phyloP scores from a whole-genome alignment of 2,888 invertebrate species.

The Epinotia nisella region DNA sequence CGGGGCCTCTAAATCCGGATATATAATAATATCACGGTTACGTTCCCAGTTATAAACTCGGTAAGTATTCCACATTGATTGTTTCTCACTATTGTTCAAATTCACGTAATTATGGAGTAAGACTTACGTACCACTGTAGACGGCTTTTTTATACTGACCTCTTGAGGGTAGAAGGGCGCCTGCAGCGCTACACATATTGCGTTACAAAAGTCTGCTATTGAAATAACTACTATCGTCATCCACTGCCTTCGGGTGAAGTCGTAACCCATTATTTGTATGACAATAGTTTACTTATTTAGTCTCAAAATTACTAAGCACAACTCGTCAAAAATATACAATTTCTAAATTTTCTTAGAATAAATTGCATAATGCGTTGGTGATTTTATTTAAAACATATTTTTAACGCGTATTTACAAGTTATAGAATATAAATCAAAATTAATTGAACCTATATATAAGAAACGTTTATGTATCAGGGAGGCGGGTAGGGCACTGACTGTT shows the following conservation, averaged over 20 bases:
- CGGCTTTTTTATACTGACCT: constrained; percentile 83
- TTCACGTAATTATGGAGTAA: neutral
- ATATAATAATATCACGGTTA: no score
- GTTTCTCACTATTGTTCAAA: no score
- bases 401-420: neutral
- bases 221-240: constrained; percentile 90
- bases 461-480: constrained; percentile 45
- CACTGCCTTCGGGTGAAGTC: constrained; percentile 90
- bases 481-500: constrained; percentile 62
- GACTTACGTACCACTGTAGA: neutral
- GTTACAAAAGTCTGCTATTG: constrained; percentile 93
- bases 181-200: constrained; percentile 93
- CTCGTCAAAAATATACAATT: neutral
- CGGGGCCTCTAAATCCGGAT: no score
- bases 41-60: no score
- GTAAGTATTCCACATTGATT: no score
- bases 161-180: constrained; percentile 93
- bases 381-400: neutral
- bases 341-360: neutral
- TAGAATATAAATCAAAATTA: neutral
- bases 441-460: constrained; percentile 1
- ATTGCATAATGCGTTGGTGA: constrained; percentile 7
- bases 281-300: neutral
- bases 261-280: constrained; percentile 78
- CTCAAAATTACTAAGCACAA: neutral